Percentiles rank a stretch among this genome's conserved stretches.
phyloP scores from a whole-genome alignment of 2,113 vertebrate genomes.

The Rhea americana region DNA sequence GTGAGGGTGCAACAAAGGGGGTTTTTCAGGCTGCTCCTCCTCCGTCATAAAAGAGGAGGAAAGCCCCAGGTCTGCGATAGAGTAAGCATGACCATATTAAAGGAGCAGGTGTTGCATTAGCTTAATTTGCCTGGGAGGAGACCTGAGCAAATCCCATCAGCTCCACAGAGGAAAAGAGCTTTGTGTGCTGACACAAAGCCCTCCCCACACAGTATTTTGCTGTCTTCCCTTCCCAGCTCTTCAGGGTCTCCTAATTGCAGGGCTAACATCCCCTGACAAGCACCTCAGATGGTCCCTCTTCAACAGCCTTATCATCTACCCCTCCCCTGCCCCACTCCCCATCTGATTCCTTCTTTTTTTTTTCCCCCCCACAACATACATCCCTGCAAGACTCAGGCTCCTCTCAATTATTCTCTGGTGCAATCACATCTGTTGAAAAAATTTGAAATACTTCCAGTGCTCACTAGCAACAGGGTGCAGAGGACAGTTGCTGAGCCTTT shows the following conservation, averaged over 20 bases:
- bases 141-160: slow-evolving; percentile 58
- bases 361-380: not conserved
- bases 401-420: not conserved
- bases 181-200: slow-evolving; percentile 25
- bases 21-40: not conserved
- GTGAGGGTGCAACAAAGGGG: not conserved
- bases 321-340: not conserved
- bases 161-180: slow-evolving; percentile 6
- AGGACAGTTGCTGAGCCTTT: not conserved
- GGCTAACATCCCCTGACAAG: slow-evolving; percentile 43
- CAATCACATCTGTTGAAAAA: not conserved
- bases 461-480: not conserved
- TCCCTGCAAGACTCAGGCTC: not conserved
- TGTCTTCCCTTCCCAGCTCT: not conserved
- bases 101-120: slow-evolving; percentile 35
- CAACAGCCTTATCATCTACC: not conserved
- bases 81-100: not conserved
- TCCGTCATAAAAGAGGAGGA: not conserved
- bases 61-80: not conserved
- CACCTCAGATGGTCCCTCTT: slow-evolving; percentile 32
- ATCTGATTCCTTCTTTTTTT: not conserved
- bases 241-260: not conserved
- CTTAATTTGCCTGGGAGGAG: slow-evolving; percentile 55
- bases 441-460: not conserved
- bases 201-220: not conserved